A percentile compares a stretch with the other conserved stretches of the same genome.
Conservation (phyloP, 1,140 invertebrate genomes). For the Bursaphelenchus mucronatus region DNA sequence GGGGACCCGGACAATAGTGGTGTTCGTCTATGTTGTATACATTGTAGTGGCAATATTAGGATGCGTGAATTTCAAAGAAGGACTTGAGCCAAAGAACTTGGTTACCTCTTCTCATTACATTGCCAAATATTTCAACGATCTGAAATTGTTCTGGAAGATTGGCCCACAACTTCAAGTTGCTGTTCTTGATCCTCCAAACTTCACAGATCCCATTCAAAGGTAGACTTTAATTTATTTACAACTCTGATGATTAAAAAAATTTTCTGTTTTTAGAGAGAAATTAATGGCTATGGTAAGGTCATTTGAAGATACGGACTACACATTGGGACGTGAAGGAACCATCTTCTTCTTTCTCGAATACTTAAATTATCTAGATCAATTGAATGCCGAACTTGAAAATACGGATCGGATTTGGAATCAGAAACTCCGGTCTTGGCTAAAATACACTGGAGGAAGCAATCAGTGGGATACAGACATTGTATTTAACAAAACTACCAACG, state of each 20-base stretch:
- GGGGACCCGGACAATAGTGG: slow-evolving; percentile 72
- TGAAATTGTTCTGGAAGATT: slow-evolving; percentile 56
- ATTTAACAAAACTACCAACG: slow-evolving; percentile 40
- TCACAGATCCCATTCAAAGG: slow-evolving; percentile 50
- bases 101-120: slow-evolving; percentile 59
- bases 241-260: slow-evolving; percentile 11
- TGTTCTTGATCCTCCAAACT: slow-evolving; percentile 56
- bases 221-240: slow-evolving; percentile 21
- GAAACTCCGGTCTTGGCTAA: slow-evolving; percentile 58
- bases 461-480: slow-evolving; percentile 58
- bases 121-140: slow-evolving; percentile 53
- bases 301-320: slow-evolving; percentile 59
- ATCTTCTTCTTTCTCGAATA: slow-evolving; percentile 60
- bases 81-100: slow-evolving; percentile 56
- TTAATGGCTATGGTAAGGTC: slow-evolving; percentile 45
- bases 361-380: slow-evolving; percentile 55
- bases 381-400: slow-evolving; percentile 59
- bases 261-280: slow-evolving; percentile 43
- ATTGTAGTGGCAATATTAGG: slow-evolving; percentile 80
- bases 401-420: slow-evolving; percentile 56
- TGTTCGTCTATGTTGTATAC: slow-evolving; percentile 76
- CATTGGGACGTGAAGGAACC: slow-evolving; percentile 58
- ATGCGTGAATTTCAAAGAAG: slow-evolving; percentile 74
- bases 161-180: slow-evolving; percentile 60
- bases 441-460: slow-evolving; percentile 53